Evolutionary conservation across 2,888 invertebrate species (phyloP).

Genomic region (Plebejus melissa): DNA sequence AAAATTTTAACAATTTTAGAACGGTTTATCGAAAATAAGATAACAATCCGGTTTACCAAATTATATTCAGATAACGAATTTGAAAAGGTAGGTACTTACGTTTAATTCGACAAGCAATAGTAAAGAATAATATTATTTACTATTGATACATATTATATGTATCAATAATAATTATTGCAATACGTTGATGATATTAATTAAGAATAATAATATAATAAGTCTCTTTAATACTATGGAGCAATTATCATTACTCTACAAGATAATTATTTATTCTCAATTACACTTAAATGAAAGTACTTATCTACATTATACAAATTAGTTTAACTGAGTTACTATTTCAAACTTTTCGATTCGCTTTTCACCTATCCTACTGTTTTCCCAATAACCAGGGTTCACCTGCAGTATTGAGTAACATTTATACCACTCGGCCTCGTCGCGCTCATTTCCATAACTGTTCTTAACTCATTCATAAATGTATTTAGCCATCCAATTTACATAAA

Average conservation of each 20-base stretch:
- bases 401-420: not conserved
- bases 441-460: slow-evolving; percentile 7
- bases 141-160: too few relatives aligned
- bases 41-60: too few relatives aligned
- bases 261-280: not conserved
- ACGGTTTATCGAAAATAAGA: not conserved
- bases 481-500: not conserved
- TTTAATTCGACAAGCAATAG: too few relatives aligned
- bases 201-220: too few relatives aligned
- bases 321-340: too few relatives aligned
- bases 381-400: not conserved
- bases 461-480: slow-evolving; percentile 6
- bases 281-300: not conserved
- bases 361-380: not conserved
- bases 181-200: too few relatives aligned
- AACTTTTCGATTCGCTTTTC: not conserved
- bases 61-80: not conserved
- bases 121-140: too few relatives aligned
- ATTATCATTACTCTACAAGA: not conserved
- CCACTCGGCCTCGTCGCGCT: not conserved
- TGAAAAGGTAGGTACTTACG: too few relatives aligned
- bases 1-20: not conserved
- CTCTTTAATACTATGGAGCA: too few relatives aligned
- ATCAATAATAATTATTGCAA: too few relatives aligned
- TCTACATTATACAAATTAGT: too few relatives aligned